Evolutionary conservation across 2,113 vertebrate genomes (phyloP), one percentile per base, ranked within the genome.

Genomic region (Muscicapa adusta): DNA sequence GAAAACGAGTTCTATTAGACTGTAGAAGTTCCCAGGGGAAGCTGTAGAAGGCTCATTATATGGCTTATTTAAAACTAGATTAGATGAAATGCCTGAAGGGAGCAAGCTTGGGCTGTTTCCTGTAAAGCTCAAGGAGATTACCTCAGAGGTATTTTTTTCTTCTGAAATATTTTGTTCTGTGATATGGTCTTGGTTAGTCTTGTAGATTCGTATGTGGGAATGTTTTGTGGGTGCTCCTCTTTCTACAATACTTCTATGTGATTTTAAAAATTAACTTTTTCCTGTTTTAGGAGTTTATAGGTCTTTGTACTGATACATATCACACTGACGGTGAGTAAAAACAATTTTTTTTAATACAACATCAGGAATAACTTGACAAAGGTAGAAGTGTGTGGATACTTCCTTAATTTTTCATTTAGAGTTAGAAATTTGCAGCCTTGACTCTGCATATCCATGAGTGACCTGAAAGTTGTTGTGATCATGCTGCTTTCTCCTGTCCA

Each of bases 51-150:
- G 42, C 87, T 96, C 87, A 93, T 96, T 96, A 96, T 93, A 67
- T 88, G 89, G 63, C 71, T 94, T 96, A 93, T 95, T 97, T 96
- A 94, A 94, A 97, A 91, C 78, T 85, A 91, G 89, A 95, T 96
- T 96, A 95, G 89, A 85, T 92, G 56, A 91, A 89, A n/a, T 91
- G 91, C 91, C 87, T 94, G 81, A 82, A 88, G 93, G 87, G 89
- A 94, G 33, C 50, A 82, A 85, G 33, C 45, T 91, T 91, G 74
- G 77, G 50, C 51, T 94, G 91, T 88, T 94, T 93, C 87, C 66
- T 89, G 74, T 65, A 56, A 92, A 19, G 51, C n/a, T 93, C 56
- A 89, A 79, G 86, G n/a, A 92, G 74, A 50, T 94, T 89, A 94
- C 47, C 50, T 95, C 62, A 79, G 40, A 92, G 29, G 50, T 74